Evolutionary conservation across 2,113 vertebrate species (phyloP).

Genomic region (Mellivora capensis): DNA sequence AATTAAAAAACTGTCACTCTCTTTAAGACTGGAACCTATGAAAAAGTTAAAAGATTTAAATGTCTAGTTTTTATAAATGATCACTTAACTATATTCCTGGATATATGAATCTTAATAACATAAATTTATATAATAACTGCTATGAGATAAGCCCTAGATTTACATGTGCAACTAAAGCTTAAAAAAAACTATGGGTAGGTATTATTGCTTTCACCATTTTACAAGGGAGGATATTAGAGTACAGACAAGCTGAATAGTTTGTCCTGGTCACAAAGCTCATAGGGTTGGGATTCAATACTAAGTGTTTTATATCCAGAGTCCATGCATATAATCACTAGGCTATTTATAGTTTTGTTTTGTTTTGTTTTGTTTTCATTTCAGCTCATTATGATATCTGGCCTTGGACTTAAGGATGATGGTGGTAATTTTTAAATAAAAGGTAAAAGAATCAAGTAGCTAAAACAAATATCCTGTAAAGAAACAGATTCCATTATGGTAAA

Average conservation of each 20-base stretch:
- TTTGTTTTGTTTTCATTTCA: neutral
- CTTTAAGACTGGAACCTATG: neutral
- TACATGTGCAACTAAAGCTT: neutral
- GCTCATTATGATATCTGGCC: neutral
- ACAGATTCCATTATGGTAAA: neutral
- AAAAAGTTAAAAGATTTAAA: neutral
- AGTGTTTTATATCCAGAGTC: neutral
- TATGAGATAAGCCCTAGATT: neutral
- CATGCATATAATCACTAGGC: neutral
- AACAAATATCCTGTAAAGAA: neutral
- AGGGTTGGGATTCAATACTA: neutral
- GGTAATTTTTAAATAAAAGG: neutral
- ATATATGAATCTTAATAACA: neutral
- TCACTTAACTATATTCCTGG: neutral
- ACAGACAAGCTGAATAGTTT: neutral
- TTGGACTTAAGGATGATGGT: neutral
- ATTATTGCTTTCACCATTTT: neutral
- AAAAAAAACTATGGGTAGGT: neutral
- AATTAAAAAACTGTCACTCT: neutral
- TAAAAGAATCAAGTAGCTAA: neutral
- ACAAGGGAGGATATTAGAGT: neutral
- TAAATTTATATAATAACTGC: neutral
- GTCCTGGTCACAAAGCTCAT: neutral
- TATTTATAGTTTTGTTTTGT: neutral
- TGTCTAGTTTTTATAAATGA: neutral